These are phyloP conservation scores for Seriola aureovittata DNA, from an alignment of 2,113 vertebrate genomes.

Conservation along the genomic window DNA sequence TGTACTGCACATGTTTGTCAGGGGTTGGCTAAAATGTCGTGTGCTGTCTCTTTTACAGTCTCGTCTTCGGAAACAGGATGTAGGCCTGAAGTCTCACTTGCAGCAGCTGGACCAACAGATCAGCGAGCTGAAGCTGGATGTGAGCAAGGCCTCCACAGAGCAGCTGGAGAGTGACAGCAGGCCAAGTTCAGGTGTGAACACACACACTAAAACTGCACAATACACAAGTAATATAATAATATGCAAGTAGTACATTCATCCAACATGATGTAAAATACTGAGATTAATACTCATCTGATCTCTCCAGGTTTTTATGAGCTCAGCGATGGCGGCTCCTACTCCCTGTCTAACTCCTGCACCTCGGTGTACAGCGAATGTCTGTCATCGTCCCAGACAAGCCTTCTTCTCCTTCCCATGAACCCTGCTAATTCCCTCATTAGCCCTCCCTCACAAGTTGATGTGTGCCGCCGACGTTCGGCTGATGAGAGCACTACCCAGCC, in stretches of 20 bases:
- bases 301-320: conserved; percentile 94
- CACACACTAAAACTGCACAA: neutral
- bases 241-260: neutral
- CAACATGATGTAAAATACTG: neutral
- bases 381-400: conserved; percentile 87
- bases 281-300: conserved; percentile 14
- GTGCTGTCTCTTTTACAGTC: conserved; percentile 80
- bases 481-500: conserved; percentile 87
- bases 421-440: conserved; percentile 42
- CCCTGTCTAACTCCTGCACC: conserved; percentile 93
- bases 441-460: conserved; percentile 65
- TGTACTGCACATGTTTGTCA: neutral
- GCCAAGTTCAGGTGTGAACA: conserved; percentile 92
- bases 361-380: conserved; percentile 93
- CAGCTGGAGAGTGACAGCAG: conserved; percentile 93
- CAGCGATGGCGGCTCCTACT: conserved; percentile 92
- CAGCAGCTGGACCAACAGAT: conserved; percentile 94
- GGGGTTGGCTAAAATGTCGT: conserved; percentile 14
- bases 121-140: conserved; percentile 91
- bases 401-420: conserved; percentile 74
- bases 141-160: conserved; percentile 87
- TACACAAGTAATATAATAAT: no score
- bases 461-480: conserved; percentile 88
- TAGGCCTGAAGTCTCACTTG: conserved; percentile 91
- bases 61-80: conserved; percentile 90